Evolutionary conservation across 2,888 invertebrate species (phyloP), one percentile per base, ranked within the genome.

Genomic region (Hedychridium roseum): DNA sequence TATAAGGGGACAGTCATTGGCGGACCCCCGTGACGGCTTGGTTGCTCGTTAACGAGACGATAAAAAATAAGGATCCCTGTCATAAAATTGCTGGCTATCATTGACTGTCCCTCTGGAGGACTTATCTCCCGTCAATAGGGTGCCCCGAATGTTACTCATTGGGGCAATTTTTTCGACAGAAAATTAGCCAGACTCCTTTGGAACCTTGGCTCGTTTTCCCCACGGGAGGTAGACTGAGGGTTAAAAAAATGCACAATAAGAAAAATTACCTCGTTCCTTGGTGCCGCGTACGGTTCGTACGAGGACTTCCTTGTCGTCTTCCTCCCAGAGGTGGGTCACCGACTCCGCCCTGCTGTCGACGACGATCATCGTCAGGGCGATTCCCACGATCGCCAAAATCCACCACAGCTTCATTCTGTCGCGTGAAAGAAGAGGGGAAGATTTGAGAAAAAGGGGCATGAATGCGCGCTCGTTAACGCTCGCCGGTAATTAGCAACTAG

Each of bases 231-330:
- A n/a, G n/a, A n/a, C n/a, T 23, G 23, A 23, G 9, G 23, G 23
- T 6, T 6, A 23, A 23, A 23, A 23, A 6, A 23, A 6, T 23
- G 5, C 23, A 23, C 4, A 35, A 3, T 3, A 35, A 35, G n/a
- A 2, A 35, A 9, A 3, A 26, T 52, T 76, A 86, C 88, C 87
- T 80, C 85, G 84, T 78, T 86, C 88, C 80, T 90, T 90, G 79
- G 91, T 87, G 52, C 90, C 91, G 54, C 92, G 85, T 76, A 88
- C 88, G 72, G 86, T 90, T 71, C 92, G 87, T 68, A 91, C 88
- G 60, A 91, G 85, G 48, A 91, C 86, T 78, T 91, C 91, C 70
- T 90, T 89, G 70, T 87, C 87, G 73, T 91, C 91, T 74, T 91
- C 89, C 86, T 89, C 86, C 80, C 91, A 91, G 4, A 88, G 88